Base-by-base conservation (phyloP, 2,797 vertebrate genomes). In the Clamator glandarius region DNA sequence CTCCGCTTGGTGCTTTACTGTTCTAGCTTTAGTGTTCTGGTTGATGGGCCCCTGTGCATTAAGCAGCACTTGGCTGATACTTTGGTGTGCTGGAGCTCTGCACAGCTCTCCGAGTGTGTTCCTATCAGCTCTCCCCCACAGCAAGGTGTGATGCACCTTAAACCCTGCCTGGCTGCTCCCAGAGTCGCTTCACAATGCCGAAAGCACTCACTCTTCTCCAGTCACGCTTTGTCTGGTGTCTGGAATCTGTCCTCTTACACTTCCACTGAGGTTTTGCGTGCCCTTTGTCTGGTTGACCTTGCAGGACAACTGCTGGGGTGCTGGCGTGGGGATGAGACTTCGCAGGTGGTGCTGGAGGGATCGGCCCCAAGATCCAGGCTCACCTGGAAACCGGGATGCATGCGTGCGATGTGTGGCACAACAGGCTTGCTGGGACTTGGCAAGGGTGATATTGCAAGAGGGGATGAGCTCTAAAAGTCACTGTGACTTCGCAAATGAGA, bases 1-100 rank as follows among this genome's bases (percentile, higher is more conserved):
- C 59, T 57, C 31, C 78, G 44, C 48, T 23, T 2, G 8, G 29
- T 12, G 50, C 36, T 25, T 9, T 19, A 2, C 14, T 12, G 14
- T 44, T 44, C 17, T 44, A 44, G 3, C 24, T 25, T 0, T 1
- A 36, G 5, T 5, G 25, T 36, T 13, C 0, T 6, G 12, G 39
- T 39, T 6, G n/a, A 5, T 0, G 18, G 26, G 29, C 7, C 20
- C 55, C 14, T 24, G 28, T 3, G 10, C 6, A 7, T 29, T 4
- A 29, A 46, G 31, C 46, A 5, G 33, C 9, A 29, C 54, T 21
- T 0, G 2, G 36, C 39, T 4, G 20, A 2, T 6, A 12, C 4
- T 3, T 8, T 13, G 15, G 5, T 1, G 6, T 61, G 77, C 25
- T 31, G 1, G 48, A 68, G 67, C 55, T 28, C n/a, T 11, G 59